Base-by-base conservation (phyloP, 2,113 vertebrate genomes). In the Alethe castanea region DNA sequence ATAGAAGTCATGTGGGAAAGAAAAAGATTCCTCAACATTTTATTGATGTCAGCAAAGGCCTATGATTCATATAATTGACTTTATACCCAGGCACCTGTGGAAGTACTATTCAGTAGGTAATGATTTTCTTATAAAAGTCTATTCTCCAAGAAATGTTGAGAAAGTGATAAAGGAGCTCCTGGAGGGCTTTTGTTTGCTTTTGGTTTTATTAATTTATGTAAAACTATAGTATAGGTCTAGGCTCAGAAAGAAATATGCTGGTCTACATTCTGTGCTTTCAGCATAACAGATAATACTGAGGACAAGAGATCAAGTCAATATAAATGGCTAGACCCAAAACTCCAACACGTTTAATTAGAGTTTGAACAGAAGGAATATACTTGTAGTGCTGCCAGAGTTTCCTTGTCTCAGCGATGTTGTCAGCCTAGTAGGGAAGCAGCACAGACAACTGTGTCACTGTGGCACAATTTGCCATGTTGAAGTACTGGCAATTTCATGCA, bases 111-210 rank as follows among this genome's bases (percentile, higher is more conserved):
- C 40, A 60, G 74, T 25, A 61, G 50, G 89, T 79, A 94, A 91
- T 76, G 62, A 93, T 83, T 92, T 94, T 83, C 81, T 91, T 71
- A 71, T 38, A 82, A 59, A 96, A 94, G 47, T 44, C 16, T 57
- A 77, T 50, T 88, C 52, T 47, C 53, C 25, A 35, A 90, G 24
- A 72, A 81, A 50, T 20, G 31, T 38, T 91, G 70, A 76, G 48
- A 87, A 25, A 87, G n/a, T 82, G 62, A 96, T 80, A 93, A 95
- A 90, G 59, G 26, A 86, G 59, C 11, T 90, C 60, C 90, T 94
- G 44, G 52, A 96, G 77, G 88, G 65, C 38, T 91, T 95, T 72
- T 65, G n/a, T 90, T 95, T 92, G 23, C 38, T 86, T 95, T 80
- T 52, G 28, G 40, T 83, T 88, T 86, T 88, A 87, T 88, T 88